Percentiles rank a stretch among this genome's conserved stretches.
phyloP scores from a whole-genome alignment of 2,113 vertebrate species.

The Hydrolagus affinis region DNA sequence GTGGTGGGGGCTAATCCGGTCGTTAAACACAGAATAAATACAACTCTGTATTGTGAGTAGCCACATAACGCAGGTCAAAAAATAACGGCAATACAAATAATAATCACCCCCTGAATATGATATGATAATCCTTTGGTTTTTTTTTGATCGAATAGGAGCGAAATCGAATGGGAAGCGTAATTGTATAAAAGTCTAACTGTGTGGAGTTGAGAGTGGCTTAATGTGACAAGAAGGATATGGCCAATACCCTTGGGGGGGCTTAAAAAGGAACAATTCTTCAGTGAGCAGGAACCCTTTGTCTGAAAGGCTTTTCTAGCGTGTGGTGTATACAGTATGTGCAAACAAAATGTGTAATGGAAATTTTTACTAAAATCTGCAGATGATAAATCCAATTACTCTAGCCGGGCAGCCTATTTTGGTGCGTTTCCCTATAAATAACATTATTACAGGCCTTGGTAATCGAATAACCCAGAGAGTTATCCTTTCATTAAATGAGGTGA shows the following conservation, averaged over 20 bases:
- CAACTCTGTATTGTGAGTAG: too few relatives aligned
- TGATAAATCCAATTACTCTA: slow-evolving; percentile 98
- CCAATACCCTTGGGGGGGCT: background rate
- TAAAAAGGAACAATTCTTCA: background rate
- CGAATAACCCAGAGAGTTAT: slow-evolving; percentile 99
- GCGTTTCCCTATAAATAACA: slow-evolving; percentile 99
- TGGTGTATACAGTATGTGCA: slow-evolving; percentile 99
- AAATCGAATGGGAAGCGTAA: background rate
- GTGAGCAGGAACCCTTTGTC: background rate
- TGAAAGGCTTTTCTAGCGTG: slow-evolving; percentile 8
- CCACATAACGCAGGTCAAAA: too few relatives aligned
- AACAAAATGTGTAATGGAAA: slow-evolving; percentile 99
- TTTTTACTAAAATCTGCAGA: slow-evolving; percentile 94
- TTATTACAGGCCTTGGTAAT: slow-evolving; percentile 99
- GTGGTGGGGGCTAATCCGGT: background rate
- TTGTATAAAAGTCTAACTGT: background rate
- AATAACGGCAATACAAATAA: too few relatives aligned
- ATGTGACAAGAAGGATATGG: background rate
- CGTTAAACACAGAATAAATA: too few relatives aligned
- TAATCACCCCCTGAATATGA: too few relatives aligned
- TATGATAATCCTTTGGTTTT: too few relatives aligned
- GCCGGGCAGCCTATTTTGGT: slow-evolving; percentile 99
- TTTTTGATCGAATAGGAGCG: too few relatives aligned
- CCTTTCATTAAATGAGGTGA: slow-evolving; percentile 99
- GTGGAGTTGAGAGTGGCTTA: background rate